Evolutionary conservation across 2,113 vertebrate species (phyloP), one percentile per base, ranked within the genome.

Genomic region (Channa maculata): DNA sequence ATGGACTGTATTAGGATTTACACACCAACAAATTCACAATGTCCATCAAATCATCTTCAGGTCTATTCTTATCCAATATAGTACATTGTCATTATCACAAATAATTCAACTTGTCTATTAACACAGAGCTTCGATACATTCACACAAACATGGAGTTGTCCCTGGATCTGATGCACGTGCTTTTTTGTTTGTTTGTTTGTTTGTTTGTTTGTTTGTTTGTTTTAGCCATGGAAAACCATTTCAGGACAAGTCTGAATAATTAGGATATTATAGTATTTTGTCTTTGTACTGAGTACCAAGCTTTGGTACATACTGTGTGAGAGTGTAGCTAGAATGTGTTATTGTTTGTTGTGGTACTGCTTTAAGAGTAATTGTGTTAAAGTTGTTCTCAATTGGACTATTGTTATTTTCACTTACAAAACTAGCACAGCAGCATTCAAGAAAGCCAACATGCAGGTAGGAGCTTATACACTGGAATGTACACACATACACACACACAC

Each of bases 341-440:
- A 36, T 37, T 10, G 52, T 33, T 44, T 15, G 39, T 36, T 6
- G 6, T 44, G 66, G 43, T 65, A 15, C 24, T 45, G 2, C 52
- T 5, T 41, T 5, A 52, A 3, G 8, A 39, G 45, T 5, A 43
- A 8, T 11, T 15, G 7, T 51, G 39, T 3, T 45, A 51, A 67
- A 2, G 52, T 24, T 39, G 39, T 58, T 78, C 80, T 75, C 50
- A 45, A 50, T 80, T 4, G 0, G 52, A 13, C 59, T 14, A 65
- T 76, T 86, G 81, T 83, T 15, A 72, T 78, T 62, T 41, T 67
- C 36, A 50, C 65, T 60, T 51, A 38, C 10, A 67, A 61, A 62
- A 44, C 46, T 36, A 45, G 38, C 53, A 58, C 14, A n/a, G 44
- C 37, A 39, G 41, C 59, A 79, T 65, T 67, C 37, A 65, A 68